phyloP scores from a whole-genome alignment of 1,140 invertebrate species.

The Doryteuthis pealeii region DNA sequence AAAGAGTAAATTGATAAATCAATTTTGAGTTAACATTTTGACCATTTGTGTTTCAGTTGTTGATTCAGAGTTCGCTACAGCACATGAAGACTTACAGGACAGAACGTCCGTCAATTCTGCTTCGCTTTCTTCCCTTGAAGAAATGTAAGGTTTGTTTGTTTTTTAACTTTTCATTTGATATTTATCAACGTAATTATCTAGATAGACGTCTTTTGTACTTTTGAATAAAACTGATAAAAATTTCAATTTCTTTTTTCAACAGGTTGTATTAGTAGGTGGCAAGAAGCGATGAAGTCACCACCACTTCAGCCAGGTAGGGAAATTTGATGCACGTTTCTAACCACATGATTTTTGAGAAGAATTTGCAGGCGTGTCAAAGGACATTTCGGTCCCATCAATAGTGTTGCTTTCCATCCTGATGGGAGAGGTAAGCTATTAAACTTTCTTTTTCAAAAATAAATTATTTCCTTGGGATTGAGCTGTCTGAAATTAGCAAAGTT shows the following conservation, averaged over 20 bases:
- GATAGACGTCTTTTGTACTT: too few relatives aligned
- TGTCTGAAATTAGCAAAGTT: too few relatives aligned
- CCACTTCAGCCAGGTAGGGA: constrained; percentile 91
- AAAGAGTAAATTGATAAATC: too few relatives aligned
- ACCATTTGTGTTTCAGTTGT: constrained; percentile 72
- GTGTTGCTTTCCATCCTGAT: constrained; percentile 96
- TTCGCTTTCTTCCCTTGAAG: constrained; percentile 86
- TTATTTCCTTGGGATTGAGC: too few relatives aligned
- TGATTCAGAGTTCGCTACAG: constrained; percentile 82
- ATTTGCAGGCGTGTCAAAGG: constrained; percentile 97
- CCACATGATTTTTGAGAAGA: constrained; percentile 99
- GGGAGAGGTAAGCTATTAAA: constrained; percentile 76
- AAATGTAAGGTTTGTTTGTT: too few relatives aligned
- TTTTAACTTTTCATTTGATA: too few relatives aligned
- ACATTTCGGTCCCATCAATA: constrained; percentile 99
- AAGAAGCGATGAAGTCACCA: constrained; percentile 99
- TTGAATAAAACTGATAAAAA: too few relatives aligned
- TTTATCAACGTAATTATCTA: too few relatives aligned
- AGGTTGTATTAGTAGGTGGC: constrained; percentile 94
- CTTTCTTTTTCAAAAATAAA: too few relatives aligned
- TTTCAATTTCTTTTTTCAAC: constrained; percentile 35
- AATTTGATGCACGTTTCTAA: constrained; percentile 98
- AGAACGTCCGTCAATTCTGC: constrained; percentile 95
- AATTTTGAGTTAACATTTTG: too few relatives aligned
- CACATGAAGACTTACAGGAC: constrained; percentile 93